These are phyloP conservation scores for Athrips mouffetella DNA, from an alignment of 2,888 invertebrate species.

Conservation along the genomic window DNA sequence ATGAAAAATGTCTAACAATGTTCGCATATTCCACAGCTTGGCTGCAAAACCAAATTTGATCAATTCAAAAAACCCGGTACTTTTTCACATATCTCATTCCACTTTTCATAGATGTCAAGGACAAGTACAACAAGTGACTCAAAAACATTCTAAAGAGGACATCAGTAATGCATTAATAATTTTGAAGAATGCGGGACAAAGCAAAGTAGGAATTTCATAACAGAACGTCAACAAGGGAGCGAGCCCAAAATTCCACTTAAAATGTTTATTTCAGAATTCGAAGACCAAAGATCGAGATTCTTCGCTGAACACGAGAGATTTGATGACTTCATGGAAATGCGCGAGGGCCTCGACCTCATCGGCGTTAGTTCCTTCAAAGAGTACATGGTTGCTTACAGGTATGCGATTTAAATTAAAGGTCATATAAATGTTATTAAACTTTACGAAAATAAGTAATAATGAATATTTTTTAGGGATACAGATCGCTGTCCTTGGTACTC, in stretches of 20 bases:
- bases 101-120: too few species aligned
- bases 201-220: conserved; percentile 6
- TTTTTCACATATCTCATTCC: too few species aligned
- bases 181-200: background rate
- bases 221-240: background rate
- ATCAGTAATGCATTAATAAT: background rate
- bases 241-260: conserved; percentile 1
- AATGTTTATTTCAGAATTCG: conserved; percentile 80
- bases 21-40: too few species aligned
- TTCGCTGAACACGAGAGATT: conserved; percentile 87
- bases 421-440: background rate
- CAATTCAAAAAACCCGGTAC: too few species aligned
- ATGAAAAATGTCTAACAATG: too few species aligned
- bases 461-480: conserved; percentile 53
- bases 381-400: conserved; percentile 77
- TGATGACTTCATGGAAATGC: conserved; percentile 92
- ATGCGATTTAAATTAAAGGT: conserved; percentile 13
- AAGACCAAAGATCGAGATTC: conserved; percentile 87
- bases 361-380: conserved; percentile 79
- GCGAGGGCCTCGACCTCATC: conserved; percentile 87
- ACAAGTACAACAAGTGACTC: too few species aligned
- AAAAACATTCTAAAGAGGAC: too few species aligned
- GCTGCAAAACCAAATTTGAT: too few species aligned
- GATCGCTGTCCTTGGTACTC: conserved; percentile 81
- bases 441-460: too few species aligned